A percentile compares a stretch with the other conserved stretches of the same genome.
phyloP scores from a whole-genome alignment of 2,888 invertebrate genomes.

The Sinhomidia bicolor region DNA sequence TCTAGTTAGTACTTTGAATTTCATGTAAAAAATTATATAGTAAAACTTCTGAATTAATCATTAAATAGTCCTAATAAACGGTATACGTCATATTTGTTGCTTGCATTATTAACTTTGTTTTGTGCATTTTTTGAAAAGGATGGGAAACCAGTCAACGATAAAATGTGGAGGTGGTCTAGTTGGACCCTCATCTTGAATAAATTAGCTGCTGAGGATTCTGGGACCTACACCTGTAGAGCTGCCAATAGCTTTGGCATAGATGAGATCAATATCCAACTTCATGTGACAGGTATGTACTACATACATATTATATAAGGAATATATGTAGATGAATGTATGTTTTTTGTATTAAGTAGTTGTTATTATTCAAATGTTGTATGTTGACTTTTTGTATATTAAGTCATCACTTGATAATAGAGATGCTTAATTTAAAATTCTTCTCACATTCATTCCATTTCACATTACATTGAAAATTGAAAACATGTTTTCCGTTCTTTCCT shows the following conservation, averaged over 20 bases:
- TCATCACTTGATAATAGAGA: conserved; percentile 52
- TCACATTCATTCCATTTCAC: conserved; percentile 49
- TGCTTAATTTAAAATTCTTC: conserved; percentile 57
- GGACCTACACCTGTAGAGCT: conserved; percentile 76
- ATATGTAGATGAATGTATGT: neutral
- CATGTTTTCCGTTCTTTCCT: conserved; percentile 31
- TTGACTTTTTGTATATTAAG: conserved; percentile 46
- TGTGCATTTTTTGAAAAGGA: conserved; percentile 68
- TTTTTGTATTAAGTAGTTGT: too few relatives aligned
- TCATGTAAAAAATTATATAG: neutral
- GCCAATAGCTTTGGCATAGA: conserved; percentile 75
- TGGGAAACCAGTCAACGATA: conserved; percentile 79
- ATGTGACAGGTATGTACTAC: conserved; percentile 77
- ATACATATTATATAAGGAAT: neutral
- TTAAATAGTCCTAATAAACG: neutral
- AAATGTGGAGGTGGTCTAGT: conserved; percentile 77
- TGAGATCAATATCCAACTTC: conserved; percentile 77
- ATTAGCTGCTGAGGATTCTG: conserved; percentile 78
- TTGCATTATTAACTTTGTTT: conserved; percentile 25
- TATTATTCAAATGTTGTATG: too few relatives aligned
- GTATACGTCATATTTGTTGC: neutral
- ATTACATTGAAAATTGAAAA: conserved; percentile 9
- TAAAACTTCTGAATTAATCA: conserved; percentile 8
- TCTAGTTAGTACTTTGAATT: neutral
- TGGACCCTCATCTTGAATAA: conserved; percentile 79